Evolutionary conservation across 2,888 invertebrate species (phyloP), one percentile per base, ranked within the genome.

Genomic region (Xylota segnis): DNA sequence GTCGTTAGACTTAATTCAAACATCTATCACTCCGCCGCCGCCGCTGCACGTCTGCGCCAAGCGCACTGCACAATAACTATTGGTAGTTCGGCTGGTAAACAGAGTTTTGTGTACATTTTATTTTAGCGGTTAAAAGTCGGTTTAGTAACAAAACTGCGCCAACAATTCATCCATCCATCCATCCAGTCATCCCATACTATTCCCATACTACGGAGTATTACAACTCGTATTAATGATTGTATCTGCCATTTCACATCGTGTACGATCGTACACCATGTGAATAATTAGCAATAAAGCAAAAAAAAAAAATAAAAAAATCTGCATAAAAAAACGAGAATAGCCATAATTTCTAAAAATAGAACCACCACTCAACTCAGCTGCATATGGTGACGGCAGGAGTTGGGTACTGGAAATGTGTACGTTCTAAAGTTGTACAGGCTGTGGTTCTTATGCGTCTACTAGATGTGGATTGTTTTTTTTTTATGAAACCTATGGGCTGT

Each of bases 261-360:
- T 29, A 40, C 59, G 56, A 34, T 18, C 63, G 43, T 66, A 61
- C 29, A 66, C 66, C 61, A 68, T 74, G 77, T 72, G 78, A 72
- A 66, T 74, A 72, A 66, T 74, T 47, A 47, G 65, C 59, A 18
- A 27, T 61, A 74, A 74, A 75, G 18, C 18, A 18, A 47, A 47
- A 40, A 40, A 68, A 56, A 47, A 65, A 34, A n/a, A n/a, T n/a
- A n/a, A 23, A 23, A 23, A 23, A 23, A 23, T 23, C 34, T 70
- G 56, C 75, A 75, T 82, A 66, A 59, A 74, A n/a, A 74, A 81
- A 54, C 83, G 45, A 66, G 79, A 84, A 75, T 84, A 75, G 79
- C 70, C 56, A 84, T 84, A 84, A 84, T 84, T 84, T 84, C 83
- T 84, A 79, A 70, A 84, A 75, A 79, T 84, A 84, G 79, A 84